These are phyloP conservation scores for Oenanthe melanoleuca DNA, from an alignment of 2,113 vertebrate species.

Conservation along the genomic window DNA sequence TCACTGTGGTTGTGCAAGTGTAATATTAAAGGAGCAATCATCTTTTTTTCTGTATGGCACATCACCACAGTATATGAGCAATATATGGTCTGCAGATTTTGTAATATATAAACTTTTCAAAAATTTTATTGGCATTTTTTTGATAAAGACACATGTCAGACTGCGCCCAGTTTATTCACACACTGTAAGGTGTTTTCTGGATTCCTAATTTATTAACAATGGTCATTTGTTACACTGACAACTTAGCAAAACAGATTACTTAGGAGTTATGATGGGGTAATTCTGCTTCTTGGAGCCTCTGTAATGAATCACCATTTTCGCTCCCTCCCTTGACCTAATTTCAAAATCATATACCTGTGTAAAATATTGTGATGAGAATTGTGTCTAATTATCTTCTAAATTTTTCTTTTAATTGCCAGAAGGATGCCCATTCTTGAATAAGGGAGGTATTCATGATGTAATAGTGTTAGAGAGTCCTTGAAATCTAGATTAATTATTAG, in stretches of 20 bases:
- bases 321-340: constrained; percentile 78
- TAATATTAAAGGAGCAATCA: not conserved
- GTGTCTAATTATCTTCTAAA: constrained; percentile 75
- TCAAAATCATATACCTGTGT: constrained; percentile 75
- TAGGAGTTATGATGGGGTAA: constrained; percentile 76
- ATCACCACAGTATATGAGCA: not conserved
- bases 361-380: constrained; percentile 72
- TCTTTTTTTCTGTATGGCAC: not conserved
- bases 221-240: constrained; percentile 68
- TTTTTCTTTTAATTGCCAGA: constrained; percentile 71
- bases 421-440: constrained; percentile 61
- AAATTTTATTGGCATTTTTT: constrained; percentile 11
- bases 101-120: not conserved
- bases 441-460: constrained; percentile 65
- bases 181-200: constrained; percentile 57
- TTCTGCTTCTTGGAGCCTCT: constrained; percentile 59
- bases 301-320: constrained; percentile 74
- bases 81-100: not conserved
- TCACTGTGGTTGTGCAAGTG: not conserved
- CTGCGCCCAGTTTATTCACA: constrained; percentile 61
- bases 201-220: constrained; percentile 71
- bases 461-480: constrained; percentile 59
- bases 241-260: constrained; percentile 74
- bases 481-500: constrained; percentile 68
- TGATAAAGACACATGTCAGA: constrained; percentile 64